Conservation (phyloP, 2,113 vertebrate species). For the Pimephales promelas region DNA sequence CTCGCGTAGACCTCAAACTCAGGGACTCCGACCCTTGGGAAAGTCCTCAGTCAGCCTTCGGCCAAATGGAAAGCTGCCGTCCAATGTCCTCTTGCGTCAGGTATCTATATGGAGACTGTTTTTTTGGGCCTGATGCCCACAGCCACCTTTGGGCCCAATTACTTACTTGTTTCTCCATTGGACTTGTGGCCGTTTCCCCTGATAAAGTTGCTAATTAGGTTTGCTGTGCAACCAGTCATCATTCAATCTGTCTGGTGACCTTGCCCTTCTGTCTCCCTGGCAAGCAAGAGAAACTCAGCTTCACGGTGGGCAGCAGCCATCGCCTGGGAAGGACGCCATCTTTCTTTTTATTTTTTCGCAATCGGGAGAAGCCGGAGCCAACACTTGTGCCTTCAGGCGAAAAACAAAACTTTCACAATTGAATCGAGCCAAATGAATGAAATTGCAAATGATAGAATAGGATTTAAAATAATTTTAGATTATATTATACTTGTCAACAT, state of each 20-base stretch:
- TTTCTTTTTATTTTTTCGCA: slow-evolving; percentile 64
- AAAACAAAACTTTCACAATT: slow-evolving; percentile 63
- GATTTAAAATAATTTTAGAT: slow-evolving; percentile 53
- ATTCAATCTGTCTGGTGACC: slow-evolving; percentile 78
- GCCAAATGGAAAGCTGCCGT: slow-evolving; percentile 73
- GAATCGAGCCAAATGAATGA: slow-evolving; percentile 10
- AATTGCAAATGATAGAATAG: slow-evolving; percentile 56
- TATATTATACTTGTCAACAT: background rate
- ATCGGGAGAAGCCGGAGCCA: slow-evolving; percentile 53
- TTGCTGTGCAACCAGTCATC: slow-evolving; percentile 66
- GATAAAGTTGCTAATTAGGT: slow-evolving; percentile 78
- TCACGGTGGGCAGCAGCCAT: slow-evolving; percentile 58
- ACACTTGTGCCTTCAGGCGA: slow-evolving; percentile 67
- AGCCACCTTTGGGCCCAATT: slow-evolving; percentile 81
- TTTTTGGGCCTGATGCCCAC: slow-evolving; percentile 74
- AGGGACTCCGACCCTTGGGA: slow-evolving; percentile 57
- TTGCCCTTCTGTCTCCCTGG: slow-evolving; percentile 76
- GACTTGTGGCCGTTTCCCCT: slow-evolving; percentile 64
- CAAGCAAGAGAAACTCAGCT: slow-evolving; percentile 59
- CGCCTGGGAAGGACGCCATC: slow-evolving; percentile 72
- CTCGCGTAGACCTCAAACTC: slow-evolving; percentile 58
- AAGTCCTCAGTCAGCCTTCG: slow-evolving; percentile 68
- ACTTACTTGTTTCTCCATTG: slow-evolving; percentile 70
- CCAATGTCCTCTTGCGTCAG: slow-evolving; percentile 51
- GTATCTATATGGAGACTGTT: slow-evolving; percentile 50